Evolutionary conservation across 92 coral and sea anemone genomes (phyloP).

Genomic region (Zoanthus gigantus): DNA sequence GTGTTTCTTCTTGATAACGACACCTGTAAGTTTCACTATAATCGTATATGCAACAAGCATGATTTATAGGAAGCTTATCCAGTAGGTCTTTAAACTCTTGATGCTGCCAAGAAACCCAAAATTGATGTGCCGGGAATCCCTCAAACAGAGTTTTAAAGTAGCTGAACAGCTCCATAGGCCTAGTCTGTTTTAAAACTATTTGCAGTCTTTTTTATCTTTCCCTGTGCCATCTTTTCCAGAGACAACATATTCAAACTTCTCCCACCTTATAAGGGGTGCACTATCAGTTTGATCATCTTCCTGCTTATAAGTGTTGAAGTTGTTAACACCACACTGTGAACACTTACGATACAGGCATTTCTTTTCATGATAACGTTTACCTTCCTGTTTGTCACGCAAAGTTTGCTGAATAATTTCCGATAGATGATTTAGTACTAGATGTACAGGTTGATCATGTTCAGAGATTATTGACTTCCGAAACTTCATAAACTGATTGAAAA

Average conservation of each 20-base stretch:
- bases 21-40: neutral
- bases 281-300: neutral
- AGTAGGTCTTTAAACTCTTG: neutral
- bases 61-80: neutral
- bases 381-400: neutral
- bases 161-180: neutral
- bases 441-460: no score
- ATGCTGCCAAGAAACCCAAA: neutral
- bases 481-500: no score
- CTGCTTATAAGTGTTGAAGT: neutral
- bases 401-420: neutral
- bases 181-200: neutral
- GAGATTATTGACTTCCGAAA: neutral
- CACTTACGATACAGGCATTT: slow-evolving; percentile 10
- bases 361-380: neutral
- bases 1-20: neutral
- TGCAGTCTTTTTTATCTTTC: neutral
- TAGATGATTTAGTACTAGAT: neutral
- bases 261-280: neutral
- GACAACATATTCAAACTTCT: neutral
- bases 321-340: slow-evolving; percentile 1
- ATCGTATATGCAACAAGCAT: neutral
- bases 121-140: neutral
- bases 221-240: no score
- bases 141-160: neutral